Conservation (phyloP, 2,797 vertebrate genomes). For the Nyctibius grandis region DNA sequence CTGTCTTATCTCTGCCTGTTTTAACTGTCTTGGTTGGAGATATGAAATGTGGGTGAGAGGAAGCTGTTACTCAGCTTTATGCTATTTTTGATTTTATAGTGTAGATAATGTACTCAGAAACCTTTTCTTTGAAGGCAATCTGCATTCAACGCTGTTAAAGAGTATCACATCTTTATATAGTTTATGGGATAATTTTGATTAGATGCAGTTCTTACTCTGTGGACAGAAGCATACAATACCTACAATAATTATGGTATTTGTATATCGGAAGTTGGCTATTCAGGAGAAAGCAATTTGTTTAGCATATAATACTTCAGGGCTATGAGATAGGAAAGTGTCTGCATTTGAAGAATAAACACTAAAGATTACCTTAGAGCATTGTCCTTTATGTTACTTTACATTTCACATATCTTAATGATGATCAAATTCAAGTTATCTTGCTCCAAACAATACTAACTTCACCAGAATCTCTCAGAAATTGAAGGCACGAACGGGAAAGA, state of each 20-base stretch:
- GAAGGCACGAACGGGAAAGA: background rate
- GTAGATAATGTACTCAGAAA: slow-evolving; percentile 19
- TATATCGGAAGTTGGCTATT: background rate
- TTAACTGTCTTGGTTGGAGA: background rate
- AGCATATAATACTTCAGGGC: background rate
- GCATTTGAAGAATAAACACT: background rate
- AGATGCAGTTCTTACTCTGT: background rate
- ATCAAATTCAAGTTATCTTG: background rate
- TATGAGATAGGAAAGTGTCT: background rate
- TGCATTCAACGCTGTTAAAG: background rate
- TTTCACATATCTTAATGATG: background rate
- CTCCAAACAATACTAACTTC: background rate
- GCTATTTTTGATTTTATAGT: slow-evolving; percentile 27
- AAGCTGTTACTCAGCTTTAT: background rate
- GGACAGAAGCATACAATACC: background rate
- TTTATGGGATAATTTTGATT: slow-evolving; percentile 4
- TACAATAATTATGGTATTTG: background rate
- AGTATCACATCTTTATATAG: background rate
- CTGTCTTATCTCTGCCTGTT: background rate
- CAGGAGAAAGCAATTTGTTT: background rate
- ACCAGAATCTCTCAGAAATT: background rate
- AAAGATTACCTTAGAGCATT: background rate
- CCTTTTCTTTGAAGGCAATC: background rate
- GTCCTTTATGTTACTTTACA: background rate
- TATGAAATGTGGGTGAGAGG: background rate